Base-by-base conservation (phyloP, 1,140 invertebrate genomes). In the Neodiprion fabricii region DNA sequence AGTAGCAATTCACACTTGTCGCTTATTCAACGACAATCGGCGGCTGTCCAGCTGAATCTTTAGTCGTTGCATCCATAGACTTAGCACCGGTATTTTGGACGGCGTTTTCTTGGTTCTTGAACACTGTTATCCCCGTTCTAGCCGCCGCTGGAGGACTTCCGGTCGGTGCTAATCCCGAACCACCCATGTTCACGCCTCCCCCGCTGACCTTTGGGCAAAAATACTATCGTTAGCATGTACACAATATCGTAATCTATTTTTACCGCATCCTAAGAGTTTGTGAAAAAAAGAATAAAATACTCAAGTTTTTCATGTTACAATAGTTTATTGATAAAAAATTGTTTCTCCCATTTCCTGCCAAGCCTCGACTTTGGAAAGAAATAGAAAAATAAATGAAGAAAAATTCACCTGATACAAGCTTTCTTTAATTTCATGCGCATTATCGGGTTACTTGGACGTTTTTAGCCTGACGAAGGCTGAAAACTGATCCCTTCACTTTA, bases 51-150 rank as follows among this genome's bases (percentile, higher is more conserved):
- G 70, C 7, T 14, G 70, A 71, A 67, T 82, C 73, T 74, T 82
- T 82, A 8, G 73, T 65, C 3, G 80, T 67, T 5, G 21, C 77
- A 23, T 77, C 76, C 17, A 74, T 67, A 10, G 23, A 70, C 67
- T 80, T 82, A 10, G 66, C 67, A 12, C 53, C 53, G 8, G 7
- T 72, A 28, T 50, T 49, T 65, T 82, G 79, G 77, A 65, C 48
- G 12, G 70, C 66, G 68, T 75, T 82, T 17, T 78, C 77, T 0
- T 73, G 74, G 61, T 76, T 74, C 74, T 79, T 82, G n/a, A 76
- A 77, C 9, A 66, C 14, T 0, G 79, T 17, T 9, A 77, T 17
- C 9, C 78, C 79, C 65, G 67, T 78, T 9, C 70, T 50, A n/a
- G 28, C 21, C 12, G 77, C 0, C 69, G 75, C 67, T 1, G 75